Evolutionary conservation across 2,113 vertebrate species (phyloP), one percentile per base, ranked within the genome.

Genomic region (Pachycephala philippinensis): DNA sequence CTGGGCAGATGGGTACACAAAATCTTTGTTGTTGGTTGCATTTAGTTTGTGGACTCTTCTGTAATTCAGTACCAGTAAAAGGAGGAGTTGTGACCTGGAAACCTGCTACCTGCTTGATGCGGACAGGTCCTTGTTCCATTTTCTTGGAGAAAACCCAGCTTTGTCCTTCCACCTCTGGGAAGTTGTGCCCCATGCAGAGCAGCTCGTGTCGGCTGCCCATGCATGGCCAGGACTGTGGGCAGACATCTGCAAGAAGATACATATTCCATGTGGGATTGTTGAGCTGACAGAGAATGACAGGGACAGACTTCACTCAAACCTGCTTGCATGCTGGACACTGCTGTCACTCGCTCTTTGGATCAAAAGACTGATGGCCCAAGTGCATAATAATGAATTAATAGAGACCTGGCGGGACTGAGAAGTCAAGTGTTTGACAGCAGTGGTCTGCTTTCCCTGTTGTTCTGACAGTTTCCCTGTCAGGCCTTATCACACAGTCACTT

Each of bases 361-460:
- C 47, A 50, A 26, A 93, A 52, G 28, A 74, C 53, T 92, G 83
- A 49, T 30, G 53, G 57, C n/a, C 30, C 42, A 87, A 78, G 33
- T 64, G 45, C 26, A 19, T 39, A 39, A 70, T 24, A 74, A 74
- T 74, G 68, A 83, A 49, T 47, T 54, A 53, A 68, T 3, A 20
- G 76, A 68, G 69, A 86, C 56, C 68, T 42, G 13, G 44, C 44
- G 90, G 79, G 68, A 75, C 40, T 68, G 6, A 15, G 70, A 70
- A 92, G 87, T 75, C 92, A 95, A 59, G 53, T 52, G 59, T 66
- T 72, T 96, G 94, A 88, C 84, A 91, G 80, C 44, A 72, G 49
- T 30, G 56, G 23, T 80, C 83, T 90, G 76, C 56, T 60, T 72
- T 71, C 54, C 64, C 79, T 9, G 4, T 19, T 82, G 84, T 63